phyloP scores from a whole-genome alignment of 1,140 invertebrate genomes.

The Acromyrmex charruanus region DNA sequence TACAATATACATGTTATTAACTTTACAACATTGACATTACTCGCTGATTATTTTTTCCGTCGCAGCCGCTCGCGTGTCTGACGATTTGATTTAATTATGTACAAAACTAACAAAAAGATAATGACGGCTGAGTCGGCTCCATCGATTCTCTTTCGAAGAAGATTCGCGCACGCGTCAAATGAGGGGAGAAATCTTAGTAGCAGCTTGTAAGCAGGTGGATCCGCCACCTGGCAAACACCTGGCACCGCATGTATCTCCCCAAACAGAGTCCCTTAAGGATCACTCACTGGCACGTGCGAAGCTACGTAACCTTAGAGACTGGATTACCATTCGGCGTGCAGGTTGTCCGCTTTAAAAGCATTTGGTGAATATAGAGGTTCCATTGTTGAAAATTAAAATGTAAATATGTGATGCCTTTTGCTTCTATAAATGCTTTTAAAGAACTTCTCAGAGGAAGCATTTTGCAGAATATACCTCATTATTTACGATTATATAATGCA shows the following conservation, averaged over 20 bases:
- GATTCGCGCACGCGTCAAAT: conserved; percentile 75
- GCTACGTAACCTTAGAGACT: conserved; percentile 32
- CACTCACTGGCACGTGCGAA: conserved; percentile 45
- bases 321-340: conserved; percentile 33
- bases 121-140: conserved; percentile 17
- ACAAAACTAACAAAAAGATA: conserved; percentile 20
- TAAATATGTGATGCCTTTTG: not conserved
- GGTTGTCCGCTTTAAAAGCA: not conserved
- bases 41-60: not conserved
- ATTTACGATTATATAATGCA: not conserved
- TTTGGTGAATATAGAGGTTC: conserved; percentile 1
- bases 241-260: conserved; percentile 71
- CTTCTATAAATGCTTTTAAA: conserved; percentile 5
- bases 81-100: conserved; percentile 48
- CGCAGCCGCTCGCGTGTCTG: not conserved
- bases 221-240: conserved; percentile 83
- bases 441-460: not conserved
- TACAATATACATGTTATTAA: too few relatives aligned
- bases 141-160: conserved; percentile 68
- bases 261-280: conserved; percentile 51
- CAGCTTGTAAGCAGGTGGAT: conserved; percentile 85
- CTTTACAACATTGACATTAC: not conserved
- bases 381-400: conserved; percentile 12
- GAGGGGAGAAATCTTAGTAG: conserved; percentile 71
- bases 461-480: not conserved